These are phyloP conservation scores for Paguma larvata DNA, from an alignment of 2,797 vertebrate genomes.

Conservation along the genomic window DNA sequence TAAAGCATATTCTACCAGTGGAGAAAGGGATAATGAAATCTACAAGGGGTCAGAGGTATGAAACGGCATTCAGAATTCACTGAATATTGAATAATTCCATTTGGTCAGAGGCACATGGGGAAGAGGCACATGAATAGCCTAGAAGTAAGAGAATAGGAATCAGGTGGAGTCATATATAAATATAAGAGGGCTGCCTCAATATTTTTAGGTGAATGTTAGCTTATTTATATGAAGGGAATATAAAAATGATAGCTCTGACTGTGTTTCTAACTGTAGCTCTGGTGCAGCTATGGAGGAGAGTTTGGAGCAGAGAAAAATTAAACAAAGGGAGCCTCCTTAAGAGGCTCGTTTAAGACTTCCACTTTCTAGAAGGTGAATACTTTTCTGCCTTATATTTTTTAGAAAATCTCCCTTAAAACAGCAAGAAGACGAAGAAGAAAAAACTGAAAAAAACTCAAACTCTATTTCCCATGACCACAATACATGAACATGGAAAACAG, in stretches of 20 bases:
- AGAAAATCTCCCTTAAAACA: not conserved
- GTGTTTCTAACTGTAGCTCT: not conserved
- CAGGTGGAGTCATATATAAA: not conserved
- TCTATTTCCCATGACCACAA: not conserved
- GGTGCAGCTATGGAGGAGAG: not conserved
- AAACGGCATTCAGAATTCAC: not conserved
- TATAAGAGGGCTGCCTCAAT: not conserved
- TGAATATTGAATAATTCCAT: not conserved
- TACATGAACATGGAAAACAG: not conserved
- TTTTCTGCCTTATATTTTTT: not conserved
- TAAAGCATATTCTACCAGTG: not conserved
- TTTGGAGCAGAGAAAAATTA: not conserved
- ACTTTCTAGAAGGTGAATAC: not conserved
- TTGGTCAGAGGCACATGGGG: not conserved
- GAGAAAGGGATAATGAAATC: not conserved
- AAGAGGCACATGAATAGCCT: not conserved
- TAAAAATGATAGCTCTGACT: not conserved
- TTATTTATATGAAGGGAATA: not conserved
- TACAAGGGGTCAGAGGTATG: not conserved
- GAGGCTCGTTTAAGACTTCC: not conserved
- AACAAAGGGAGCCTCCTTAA: not conserved
- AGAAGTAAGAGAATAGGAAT: not conserved
- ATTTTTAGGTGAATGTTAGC: not conserved
- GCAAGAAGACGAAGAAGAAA: not conserved
- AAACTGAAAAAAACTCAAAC: not conserved